These are phyloP conservation scores for Sciurus carolinensis DNA, from an alignment of 2,797 vertebrate species.

Conservation along the genomic window DNA sequence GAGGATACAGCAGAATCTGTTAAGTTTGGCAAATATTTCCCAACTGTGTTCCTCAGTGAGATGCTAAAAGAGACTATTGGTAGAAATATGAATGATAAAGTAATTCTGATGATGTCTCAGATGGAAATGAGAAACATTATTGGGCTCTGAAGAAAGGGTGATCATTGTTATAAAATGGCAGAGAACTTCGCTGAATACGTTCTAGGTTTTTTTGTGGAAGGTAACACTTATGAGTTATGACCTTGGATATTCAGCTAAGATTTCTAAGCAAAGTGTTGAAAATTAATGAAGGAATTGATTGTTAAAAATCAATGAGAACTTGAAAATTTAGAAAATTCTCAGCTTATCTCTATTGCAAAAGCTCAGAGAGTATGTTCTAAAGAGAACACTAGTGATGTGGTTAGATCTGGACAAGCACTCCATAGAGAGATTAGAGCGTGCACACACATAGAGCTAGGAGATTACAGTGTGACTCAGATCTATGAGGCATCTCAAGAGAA, in stretches of 20 bases:
- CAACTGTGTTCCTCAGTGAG: background rate
- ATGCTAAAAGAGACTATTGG: background rate
- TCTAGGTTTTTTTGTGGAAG: background rate
- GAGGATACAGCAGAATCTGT: background rate
- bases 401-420: background rate
- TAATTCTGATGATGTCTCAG: background rate
- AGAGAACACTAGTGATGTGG: background rate
- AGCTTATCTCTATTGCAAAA: background rate
- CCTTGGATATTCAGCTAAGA: background rate
- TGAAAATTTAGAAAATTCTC: background rate
- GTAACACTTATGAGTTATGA: background rate
- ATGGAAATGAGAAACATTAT: background rate
- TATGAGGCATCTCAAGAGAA: background rate
- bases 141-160: background rate
- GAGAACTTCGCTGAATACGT: background rate
- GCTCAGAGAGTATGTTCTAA: background rate
- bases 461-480: background rate
- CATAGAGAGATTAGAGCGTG: background rate
- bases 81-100: background rate
- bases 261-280: background rate
- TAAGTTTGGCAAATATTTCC: slow-evolving; percentile 16
- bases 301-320: background rate
- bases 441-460: background rate
- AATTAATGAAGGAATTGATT: background rate
- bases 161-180: background rate